phyloP scores from a whole-genome alignment of 2,888 invertebrate genomes.

The Cheilosia grossa region DNA sequence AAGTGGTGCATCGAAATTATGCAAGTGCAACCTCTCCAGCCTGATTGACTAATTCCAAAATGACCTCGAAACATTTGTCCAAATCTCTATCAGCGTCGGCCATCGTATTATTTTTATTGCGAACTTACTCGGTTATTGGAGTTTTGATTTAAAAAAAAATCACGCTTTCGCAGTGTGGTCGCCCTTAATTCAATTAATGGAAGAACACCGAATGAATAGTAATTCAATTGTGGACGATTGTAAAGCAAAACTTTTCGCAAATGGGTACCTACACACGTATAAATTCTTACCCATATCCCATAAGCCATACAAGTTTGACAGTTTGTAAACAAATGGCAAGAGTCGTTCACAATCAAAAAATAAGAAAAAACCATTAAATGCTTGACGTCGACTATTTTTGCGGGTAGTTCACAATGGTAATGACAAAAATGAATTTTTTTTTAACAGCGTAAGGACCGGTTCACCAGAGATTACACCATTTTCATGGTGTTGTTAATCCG shows the following conservation, averaged over 20 bases:
- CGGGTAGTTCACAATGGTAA: not conserved
- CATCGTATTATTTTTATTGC: slow-evolving; percentile 17
- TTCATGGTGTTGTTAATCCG: no score
- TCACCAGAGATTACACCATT: no score
- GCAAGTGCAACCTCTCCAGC: slow-evolving; percentile 86
- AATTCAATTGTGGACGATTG: not conserved
- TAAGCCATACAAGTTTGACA: no score
- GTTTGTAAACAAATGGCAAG: slow-evolving; percentile 33
- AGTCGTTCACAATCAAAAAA: not conserved
- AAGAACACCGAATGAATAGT: slow-evolving; percentile 22
- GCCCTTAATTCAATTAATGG: slow-evolving; percentile 61
- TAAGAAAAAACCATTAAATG: not conserved
- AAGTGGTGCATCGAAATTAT: not conserved
- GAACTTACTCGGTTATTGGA: not conserved
- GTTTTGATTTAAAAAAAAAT: not conserved
- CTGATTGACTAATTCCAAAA: slow-evolving; percentile 87
- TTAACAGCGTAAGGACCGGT: no score
- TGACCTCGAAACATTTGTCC: slow-evolving; percentile 87
- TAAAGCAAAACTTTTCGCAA: not conserved
- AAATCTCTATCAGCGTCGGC: slow-evolving; percentile 80
- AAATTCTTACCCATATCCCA: not conserved
- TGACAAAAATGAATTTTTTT: not conserved
- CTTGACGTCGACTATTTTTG: not conserved
- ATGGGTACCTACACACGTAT: no score
- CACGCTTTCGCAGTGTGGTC: not conserved